Conservation (phyloP, 30 jellyfish, hydroid and myxozoan species). For the Cassiopea andromeda region DNA sequence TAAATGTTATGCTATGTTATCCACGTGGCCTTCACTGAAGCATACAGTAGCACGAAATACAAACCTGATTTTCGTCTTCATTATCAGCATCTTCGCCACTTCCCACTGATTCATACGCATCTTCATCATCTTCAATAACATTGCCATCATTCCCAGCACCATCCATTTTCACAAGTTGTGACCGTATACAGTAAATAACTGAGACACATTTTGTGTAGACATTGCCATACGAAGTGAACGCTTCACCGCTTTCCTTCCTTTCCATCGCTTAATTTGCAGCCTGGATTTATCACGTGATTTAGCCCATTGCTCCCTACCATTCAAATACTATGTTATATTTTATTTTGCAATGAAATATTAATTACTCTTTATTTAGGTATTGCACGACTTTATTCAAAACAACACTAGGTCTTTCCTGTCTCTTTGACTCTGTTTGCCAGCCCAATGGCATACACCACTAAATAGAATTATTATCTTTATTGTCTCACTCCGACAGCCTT, state of each 20-base stretch:
- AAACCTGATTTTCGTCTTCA: slow-evolving; percentile 13
- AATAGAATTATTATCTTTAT: neutral
- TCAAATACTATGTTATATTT: neutral
- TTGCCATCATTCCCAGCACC: neutral
- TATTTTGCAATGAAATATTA: neutral
- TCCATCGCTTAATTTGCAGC: neutral
- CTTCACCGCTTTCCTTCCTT: slow-evolving; percentile 9
- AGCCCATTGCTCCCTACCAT: neutral
- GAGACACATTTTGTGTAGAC: slow-evolving; percentile 25
- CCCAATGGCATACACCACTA: neutral
- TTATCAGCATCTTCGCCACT: slow-evolving; percentile 24
- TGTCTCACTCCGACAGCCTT: neutral
- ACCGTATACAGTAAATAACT: slow-evolving; percentile 12
- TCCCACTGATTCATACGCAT: slow-evolving; percentile 1
- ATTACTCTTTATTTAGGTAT: neutral
- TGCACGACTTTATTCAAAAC: neutral
- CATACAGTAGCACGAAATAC: neutral
- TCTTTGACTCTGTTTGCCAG: neutral
- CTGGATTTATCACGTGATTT: slow-evolving; percentile 33
- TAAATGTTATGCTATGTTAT: neutral
- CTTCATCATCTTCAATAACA: slow-evolving; percentile 6
- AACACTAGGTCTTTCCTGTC: neutral
- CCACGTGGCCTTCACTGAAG: slow-evolving; percentile 1
- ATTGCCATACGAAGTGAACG: slow-evolving; percentile 15
- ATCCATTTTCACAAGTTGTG: slow-evolving; percentile 10